phyloP scores from a whole-genome alignment of 2,113 vertebrate species.

The Thymallus thymallus region DNA sequence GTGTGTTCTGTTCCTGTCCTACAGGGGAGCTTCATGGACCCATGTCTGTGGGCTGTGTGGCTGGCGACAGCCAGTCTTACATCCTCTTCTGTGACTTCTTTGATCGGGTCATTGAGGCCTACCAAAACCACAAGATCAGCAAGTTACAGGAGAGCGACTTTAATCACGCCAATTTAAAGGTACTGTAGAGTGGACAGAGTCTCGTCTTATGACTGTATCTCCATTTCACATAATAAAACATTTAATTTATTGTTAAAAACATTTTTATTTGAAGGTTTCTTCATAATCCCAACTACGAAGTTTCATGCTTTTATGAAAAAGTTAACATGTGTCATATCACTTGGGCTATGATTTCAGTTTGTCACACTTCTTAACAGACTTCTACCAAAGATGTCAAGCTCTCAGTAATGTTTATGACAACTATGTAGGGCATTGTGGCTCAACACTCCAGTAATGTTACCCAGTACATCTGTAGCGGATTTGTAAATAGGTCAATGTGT shows the following conservation, averaged over 20 bases:
- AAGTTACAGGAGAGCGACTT: conserved; percentile 64
- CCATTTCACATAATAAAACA: not conserved
- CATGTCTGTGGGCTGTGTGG: conserved; percentile 61
- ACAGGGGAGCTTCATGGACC: conserved; percentile 35
- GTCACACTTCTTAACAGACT: too few relatives aligned
- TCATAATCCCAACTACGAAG: too few relatives aligned
- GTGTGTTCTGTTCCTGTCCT: not conserved
- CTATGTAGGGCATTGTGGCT: too few relatives aligned
- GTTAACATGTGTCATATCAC: too few relatives aligned
- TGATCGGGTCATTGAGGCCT: conserved; percentile 69
- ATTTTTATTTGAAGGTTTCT: too few relatives aligned
- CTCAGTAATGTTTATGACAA: too few relatives aligned
- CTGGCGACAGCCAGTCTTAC: conserved; percentile 73
- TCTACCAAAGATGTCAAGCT: too few relatives aligned
- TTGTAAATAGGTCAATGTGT: too few relatives aligned
- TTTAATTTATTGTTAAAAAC: not conserved
- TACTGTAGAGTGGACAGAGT: conserved; percentile 17
- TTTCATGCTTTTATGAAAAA: too few relatives aligned
- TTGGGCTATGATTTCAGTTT: too few relatives aligned
- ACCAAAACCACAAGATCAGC: conserved; percentile 63
- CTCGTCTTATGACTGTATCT: not conserved
- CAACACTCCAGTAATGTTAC: too few relatives aligned
- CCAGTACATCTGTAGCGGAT: too few relatives aligned
- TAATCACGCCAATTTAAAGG: conserved; percentile 74
- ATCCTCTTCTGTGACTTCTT: conserved; percentile 75